Conservation (phyloP, 2,797 vertebrate genomes). For the Galagoides demidoff region DNA sequence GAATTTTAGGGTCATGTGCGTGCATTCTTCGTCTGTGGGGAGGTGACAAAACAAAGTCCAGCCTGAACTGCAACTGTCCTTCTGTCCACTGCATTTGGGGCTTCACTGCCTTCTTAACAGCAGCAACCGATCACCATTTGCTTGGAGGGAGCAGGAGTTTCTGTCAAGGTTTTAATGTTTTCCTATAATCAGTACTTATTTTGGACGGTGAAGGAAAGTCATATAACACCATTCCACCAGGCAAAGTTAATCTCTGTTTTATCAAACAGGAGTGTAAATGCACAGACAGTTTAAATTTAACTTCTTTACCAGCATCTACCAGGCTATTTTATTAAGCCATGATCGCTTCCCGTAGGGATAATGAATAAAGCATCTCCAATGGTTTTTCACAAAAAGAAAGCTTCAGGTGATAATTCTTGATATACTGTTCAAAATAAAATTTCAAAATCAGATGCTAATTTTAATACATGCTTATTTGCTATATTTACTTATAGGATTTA, state of each 20-base stretch:
- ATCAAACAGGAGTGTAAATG: neutral
- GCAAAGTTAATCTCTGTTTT: neutral
- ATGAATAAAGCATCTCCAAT: neutral
- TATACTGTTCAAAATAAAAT: constrained; percentile 42
- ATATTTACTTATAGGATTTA: constrained; percentile 37
- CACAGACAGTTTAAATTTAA: neutral
- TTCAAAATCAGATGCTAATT: constrained; percentile 36
- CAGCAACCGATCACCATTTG: neutral
- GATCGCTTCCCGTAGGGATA: neutral
- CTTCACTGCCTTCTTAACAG: neutral
- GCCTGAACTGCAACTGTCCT: neutral
- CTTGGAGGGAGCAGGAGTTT: neutral
- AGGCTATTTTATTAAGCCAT: neutral
- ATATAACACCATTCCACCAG: neutral
- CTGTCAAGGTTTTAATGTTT: neutral
- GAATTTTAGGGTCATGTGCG: constrained; percentile 52
- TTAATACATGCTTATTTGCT: constrained; percentile 48
- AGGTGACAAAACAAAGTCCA: constrained; percentile 39
- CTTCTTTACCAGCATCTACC: neutral
- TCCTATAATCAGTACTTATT: neutral
- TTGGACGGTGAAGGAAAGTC: neutral
- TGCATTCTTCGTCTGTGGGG: constrained; percentile 54
- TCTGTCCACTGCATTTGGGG: neutral
- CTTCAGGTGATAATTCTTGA: constrained; percentile 45
- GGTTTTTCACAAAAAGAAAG: constrained; percentile 37